Base-by-base conservation (phyloP, 2,113 vertebrate genomes). In the Leptobrachium leishanense region DNA sequence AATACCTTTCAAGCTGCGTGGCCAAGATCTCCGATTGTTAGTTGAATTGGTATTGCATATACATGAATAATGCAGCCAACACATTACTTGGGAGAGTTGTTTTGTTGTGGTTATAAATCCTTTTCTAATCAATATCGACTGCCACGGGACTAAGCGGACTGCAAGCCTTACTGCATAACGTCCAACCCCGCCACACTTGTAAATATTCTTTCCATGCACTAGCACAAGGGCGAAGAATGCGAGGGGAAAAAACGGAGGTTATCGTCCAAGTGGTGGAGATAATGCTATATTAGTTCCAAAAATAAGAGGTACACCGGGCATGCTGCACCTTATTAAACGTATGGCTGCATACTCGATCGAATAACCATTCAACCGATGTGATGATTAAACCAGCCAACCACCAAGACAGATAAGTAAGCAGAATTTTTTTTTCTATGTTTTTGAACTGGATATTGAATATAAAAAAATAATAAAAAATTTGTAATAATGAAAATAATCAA, bases 111-210 rank as follows among this genome's bases (percentile, higher is more conserved):
- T 85, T 76, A 86, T 87, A 90, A 89, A 92, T 89, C 85, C 85
- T 87, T 81, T 84, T 82, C 74, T 82, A 87, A 89, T 92, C 89
- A 88, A 88, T 87, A 89, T 82, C 72, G 67, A 75, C 75, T 44
- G 83, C 74, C 84, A 81, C 81, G 75, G 67, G 80, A 79, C 40
- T 83, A 84, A 74, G 46, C 79, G 68, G 54, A 68, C 66, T 44
- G 79, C 68, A 67, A 75, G 81, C 20, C 67, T 69, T 82, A 76
- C 85, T 20, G 13, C 53, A 20, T 68, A 59, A 82, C 81, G 54
- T 75, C 54, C n/a, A 31, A 50, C 46, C 46, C 4, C 8, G 8
- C 8, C 46, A 8, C 4, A 50, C 46, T 4, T 50, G 46, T 50
- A 50, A 50, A 50, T 50, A 50, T 5, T 50, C 46, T 31, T 31